Evolutionary conservation across 2,888 invertebrate genomes (phyloP), one percentile per base, ranked within the genome.

Genomic region (Emmelina monodactyla): DNA sequence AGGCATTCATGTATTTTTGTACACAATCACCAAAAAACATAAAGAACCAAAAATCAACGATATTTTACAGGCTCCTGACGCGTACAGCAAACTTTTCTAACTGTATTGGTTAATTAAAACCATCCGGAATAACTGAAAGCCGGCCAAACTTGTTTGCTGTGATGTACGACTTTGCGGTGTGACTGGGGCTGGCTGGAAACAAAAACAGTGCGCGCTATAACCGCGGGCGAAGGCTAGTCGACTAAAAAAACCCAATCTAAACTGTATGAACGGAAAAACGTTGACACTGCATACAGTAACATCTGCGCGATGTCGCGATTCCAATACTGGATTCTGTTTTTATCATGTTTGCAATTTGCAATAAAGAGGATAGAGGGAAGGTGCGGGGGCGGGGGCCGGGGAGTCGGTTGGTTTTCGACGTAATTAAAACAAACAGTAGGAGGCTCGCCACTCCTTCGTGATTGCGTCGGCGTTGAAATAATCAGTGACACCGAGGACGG

Each of bases 391-490:
- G 38, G 43, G 30, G 37, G 30, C 38, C 19, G 58, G 57, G 52
- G 51, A 50, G 51, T 56, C 56, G 56, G 50, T 57, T 54, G 64
- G 60, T 71, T 72, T 75, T 66, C 67, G 61, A 59, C 63, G 75
- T 76, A 78, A 78, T 78, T 76, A 78, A 78, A 76, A 75, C 76
- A 76, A 76, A 76, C 72, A 76, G 65, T 61, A 70, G 66, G 60
- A 66, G 66, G 64, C 63, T 58, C 58, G 59, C 64, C 68, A 72
- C 71, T 73, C 69, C 69, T 71, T 68, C 68, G 69, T 76, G 73
- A 76, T 78, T 76, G 73, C 69, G 65, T 69, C 67, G 64, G 62
- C 62, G 69, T 71, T 70, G 63, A 69, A 75, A 72, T 78, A 71
- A 75, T 76, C 69, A 71, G 64, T 58, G 59, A 50, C 58, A 61